These are phyloP conservation scores for Drosophila mayri DNA, from an alignment of 1,140 invertebrate genomes.

Conservation along the genomic window DNA sequence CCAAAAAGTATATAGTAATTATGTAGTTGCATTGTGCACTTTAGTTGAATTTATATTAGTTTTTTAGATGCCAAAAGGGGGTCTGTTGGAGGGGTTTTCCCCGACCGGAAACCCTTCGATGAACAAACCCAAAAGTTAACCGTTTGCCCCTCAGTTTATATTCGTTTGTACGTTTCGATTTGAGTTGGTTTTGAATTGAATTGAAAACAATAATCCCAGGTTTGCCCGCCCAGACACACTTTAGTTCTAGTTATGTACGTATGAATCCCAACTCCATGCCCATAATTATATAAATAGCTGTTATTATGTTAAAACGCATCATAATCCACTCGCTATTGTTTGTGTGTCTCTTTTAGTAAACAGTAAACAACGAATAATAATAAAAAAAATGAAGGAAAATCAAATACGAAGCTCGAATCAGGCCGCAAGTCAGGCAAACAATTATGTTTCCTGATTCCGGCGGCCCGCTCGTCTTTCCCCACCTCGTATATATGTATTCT, in stretches of 20 bases:
- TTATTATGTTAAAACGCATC: constrained; percentile 53
- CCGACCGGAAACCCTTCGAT: background rate
- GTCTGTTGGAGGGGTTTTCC: constrained; percentile 4
- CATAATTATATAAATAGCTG: constrained; percentile 38
- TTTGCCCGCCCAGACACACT: constrained; percentile 24
- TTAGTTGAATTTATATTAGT: constrained; percentile 49
- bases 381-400: constrained; percentile 4
- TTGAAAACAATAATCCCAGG: constrained; percentile 27
- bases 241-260: constrained; percentile 27
- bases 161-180: constrained; percentile 36
- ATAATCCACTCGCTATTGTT: constrained; percentile 83
- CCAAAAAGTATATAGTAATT: constrained; percentile 13
- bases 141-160: constrained; percentile 16
- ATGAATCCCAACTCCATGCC: constrained; percentile 20
- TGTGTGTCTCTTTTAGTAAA: constrained; percentile 64
- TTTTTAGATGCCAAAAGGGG: constrained; percentile 20
- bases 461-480: constrained; percentile 46
- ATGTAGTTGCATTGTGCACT: constrained; percentile 69
- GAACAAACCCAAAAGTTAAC: constrained; percentile 12
- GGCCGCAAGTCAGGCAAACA: constrained; percentile 54
- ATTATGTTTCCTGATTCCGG: constrained; percentile 42
- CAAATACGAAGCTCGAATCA: constrained; percentile 47
- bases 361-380: constrained; percentile 4
- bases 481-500: constrained; percentile 33
- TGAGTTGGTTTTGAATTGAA: constrained; percentile 49